Base-by-base conservation (phyloP, 2,113 vertebrate genomes). In the Maccullochella peelii region DNA sequence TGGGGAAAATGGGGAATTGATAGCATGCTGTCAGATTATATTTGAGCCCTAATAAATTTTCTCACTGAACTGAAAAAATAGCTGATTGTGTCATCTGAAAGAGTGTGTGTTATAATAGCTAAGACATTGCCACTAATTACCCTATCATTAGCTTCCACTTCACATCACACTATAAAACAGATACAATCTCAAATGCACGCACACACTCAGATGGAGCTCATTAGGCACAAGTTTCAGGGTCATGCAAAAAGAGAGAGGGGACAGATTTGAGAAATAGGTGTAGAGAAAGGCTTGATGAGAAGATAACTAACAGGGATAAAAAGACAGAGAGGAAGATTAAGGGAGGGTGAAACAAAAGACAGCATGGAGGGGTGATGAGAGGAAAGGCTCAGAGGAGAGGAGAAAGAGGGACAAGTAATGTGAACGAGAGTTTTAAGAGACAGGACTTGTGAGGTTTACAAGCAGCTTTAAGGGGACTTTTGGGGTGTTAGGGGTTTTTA, bases 191-290 rank as follows among this genome's bases (percentile, higher is more conserved):
- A 65, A 62, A 76, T 30, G 8, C 44, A 69, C 57, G 8, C 73
- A 79, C 82, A 50, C 54, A 75, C 72, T 59, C 40, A 62, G 57
- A 63, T 2, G 10, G 54, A 66, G 75, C 85, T 87, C 80, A 86
- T 92, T 90, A 90, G 75, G 59, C 84, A 33, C 74, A 63, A 73
- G 62, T 84, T 78, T 80, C 75, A 92, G 87, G 89, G 83, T 89
- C 85, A 89, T 2, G 0, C 23, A 50, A 55, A 82, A 27, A 61
- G 3, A 82, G n/a, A 73, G 66, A 50, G 42, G 42, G 54, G 79
- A 86, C 65, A 80, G 73, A 86, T 80, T 82, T 61, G 73, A 86
- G 27, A 50, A 73, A 81, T 6, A 68, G 40, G 47, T 72, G 82
- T 23, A 63, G 80, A 85, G 62, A 80, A 74, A 73, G 49, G 58